Evolutionary conservation across 1,140 invertebrate species (phyloP).

Genomic region (Andrena cerasifolii): DNA sequence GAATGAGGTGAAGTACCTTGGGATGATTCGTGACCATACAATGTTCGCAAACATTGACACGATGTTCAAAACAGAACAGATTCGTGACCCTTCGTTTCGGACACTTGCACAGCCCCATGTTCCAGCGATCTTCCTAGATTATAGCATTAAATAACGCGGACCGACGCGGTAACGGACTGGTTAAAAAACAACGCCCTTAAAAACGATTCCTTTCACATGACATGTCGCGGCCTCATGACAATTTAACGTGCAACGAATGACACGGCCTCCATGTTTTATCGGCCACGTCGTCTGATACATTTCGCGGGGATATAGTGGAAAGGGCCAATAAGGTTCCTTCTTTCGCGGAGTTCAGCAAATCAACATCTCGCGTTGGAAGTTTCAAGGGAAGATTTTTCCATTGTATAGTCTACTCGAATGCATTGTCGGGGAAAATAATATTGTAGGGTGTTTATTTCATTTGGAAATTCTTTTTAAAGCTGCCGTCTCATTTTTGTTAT

Average conservation of each 20-base stretch:
- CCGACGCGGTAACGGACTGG: neutral
- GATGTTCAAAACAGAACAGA: slow-evolving; percentile 99
- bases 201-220: neutral
- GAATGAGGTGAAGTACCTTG: slow-evolving; percentile 86
- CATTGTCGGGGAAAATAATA: too few species aligned
- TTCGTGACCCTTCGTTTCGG: slow-evolving; percentile 98
- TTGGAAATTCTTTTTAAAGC: too few species aligned
- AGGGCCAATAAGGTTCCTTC: slow-evolving; percentile 41
- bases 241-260: slow-evolving; percentile 17
- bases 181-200: slow-evolving; percentile 5
- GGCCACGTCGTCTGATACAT: slow-evolving; percentile 70
- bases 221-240: slow-evolving; percentile 15
- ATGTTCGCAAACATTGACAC: slow-evolving; percentile 99
- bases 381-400: too few species aligned
- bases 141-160: slow-evolving; percentile 24
- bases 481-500: too few species aligned
- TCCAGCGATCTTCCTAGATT: slow-evolving; percentile 44
- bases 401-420: too few species aligned
- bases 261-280: slow-evolving; percentile 49
- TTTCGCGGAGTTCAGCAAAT: neutral
- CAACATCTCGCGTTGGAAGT: too few species aligned
- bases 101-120: slow-evolving; percentile 98
- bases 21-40: slow-evolving; percentile 98
- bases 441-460: too few species aligned
- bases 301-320: slow-evolving; percentile 5